Percentiles rank a stretch among this genome's conserved stretches.
Evolutionary conservation across 2,113 vertebrate genomes (phyloP).

Genomic region (Dipodomys merriami): DNA sequence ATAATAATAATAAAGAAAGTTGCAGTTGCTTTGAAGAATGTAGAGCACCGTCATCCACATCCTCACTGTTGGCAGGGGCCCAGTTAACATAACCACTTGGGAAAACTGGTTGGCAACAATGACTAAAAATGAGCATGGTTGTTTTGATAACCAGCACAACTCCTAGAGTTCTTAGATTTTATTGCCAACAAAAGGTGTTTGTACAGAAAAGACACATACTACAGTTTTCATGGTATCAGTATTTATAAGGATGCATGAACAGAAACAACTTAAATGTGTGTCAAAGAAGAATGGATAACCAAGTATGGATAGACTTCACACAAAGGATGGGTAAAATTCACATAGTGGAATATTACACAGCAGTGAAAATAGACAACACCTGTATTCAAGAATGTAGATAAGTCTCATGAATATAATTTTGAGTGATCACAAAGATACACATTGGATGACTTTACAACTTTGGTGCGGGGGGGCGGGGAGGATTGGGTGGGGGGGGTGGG

Average conservation of each 20-base stretch:
- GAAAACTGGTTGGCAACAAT: not conserved
- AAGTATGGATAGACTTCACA: not conserved
- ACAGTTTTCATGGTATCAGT: not conserved
- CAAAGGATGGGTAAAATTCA: not conserved
- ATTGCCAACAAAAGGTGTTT: not conserved
- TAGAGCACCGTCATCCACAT: not conserved
- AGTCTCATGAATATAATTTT: constrained; percentile 18
- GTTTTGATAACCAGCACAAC: not conserved
- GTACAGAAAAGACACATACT: too few species aligned
- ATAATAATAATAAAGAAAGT: not conserved
- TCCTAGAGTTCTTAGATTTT: not conserved
- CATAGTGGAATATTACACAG: not conserved
- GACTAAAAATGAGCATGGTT: not conserved
- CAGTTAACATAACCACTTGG: not conserved
- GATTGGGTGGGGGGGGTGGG: too few species aligned
- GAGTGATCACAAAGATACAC: not conserved
- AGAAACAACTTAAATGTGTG: not conserved
- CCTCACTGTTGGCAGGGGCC: not conserved
- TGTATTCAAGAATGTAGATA: not conserved
- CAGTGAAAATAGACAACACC: not conserved
- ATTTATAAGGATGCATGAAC: not conserved
- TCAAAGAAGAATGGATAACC: not conserved
- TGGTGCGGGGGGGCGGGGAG: too few species aligned
- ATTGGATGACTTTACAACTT: not conserved
- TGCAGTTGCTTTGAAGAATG: not conserved